Conservation (phyloP, 2,888 invertebrate species). For the Nemoura dubitans region DNA sequence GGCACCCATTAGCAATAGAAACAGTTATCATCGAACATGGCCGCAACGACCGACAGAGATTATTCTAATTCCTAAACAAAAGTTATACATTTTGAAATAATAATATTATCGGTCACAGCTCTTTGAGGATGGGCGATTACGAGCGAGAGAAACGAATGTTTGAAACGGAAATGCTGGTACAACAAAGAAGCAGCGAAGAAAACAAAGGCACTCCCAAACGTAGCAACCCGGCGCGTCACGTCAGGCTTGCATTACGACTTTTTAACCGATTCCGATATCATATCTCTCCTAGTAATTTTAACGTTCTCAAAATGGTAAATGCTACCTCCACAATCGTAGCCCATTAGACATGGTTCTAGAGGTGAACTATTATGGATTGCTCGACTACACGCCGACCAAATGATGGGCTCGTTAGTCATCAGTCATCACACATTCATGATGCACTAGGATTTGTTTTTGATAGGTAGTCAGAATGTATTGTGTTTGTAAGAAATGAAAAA, state of each 20-base stretch:
- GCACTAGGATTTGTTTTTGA: too few species aligned
- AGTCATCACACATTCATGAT: too few species aligned
- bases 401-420: too few species aligned
- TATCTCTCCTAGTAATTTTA: background rate
- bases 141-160: background rate
- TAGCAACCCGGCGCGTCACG: background rate
- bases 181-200: constrained; percentile 28
- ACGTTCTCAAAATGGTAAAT: background rate
- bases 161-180: constrained; percentile 36
- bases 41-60: too few species aligned
- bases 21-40: background rate
- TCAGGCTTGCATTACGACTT: background rate
- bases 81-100: background rate
- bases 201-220: constrained; percentile 29
- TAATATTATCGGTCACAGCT: background rate
- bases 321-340: background rate
- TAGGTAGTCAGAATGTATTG: too few species aligned
- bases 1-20: background rate
- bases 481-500: too few species aligned
- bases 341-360: background rate
- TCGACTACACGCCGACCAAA: too few species aligned
- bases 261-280: background rate
- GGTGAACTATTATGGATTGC: too few species aligned
- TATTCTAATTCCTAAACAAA: background rate
- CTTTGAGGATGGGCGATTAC: background rate